Evolutionary conservation across 2,113 vertebrate species (phyloP), one percentile per base, ranked within the genome.

Genomic region (Nerophis lumbriciformis): DNA sequence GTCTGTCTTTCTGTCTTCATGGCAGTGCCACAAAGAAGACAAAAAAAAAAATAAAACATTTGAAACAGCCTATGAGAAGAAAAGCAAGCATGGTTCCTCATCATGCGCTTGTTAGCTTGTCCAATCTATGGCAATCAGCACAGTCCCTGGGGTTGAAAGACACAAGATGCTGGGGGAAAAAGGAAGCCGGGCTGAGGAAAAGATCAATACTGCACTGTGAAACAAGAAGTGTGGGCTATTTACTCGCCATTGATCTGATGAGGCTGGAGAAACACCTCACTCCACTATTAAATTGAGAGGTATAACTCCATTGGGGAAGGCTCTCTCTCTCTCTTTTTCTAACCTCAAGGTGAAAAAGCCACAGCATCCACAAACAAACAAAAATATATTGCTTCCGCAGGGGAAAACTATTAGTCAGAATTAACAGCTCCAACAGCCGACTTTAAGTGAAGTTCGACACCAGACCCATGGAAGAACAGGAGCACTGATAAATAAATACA

Each of bases 191-290:
- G 91, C 94, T 92, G 92, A 94, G 94, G 90, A 94, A 85, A 93
- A 95, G 94, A 98, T 99, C 96, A 97, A 99, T 99, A 98, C 91
- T 80, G 89, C 89, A 89, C 92, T 89, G 93, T 87, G 94, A 94
- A 97, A 95, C 93, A 96, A 97, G 94, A 96, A 97, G 93, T 96
- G 94, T 93, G 93, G 92, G 94, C 96, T 98, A 98, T 99, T 98
- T 99, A 98, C 94, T 98, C 95, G 94, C 92, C 94, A 99, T 99
- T 99, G 97, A 98, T 98, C 94, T 94, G 93, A 98, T 95, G 95
- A 94, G 94, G 93, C 92, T 92, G 92, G 90, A 98, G 94, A 97
- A 98, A 98, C 93, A 98, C 94, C 94, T 95, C 93, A 90, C 90
- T 94, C 91, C 87, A 92, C 92, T 92, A 94, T 94, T 96, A 98